Conservation (phyloP, 2,888 invertebrate genomes). For the Dendrolimus pini region DNA sequence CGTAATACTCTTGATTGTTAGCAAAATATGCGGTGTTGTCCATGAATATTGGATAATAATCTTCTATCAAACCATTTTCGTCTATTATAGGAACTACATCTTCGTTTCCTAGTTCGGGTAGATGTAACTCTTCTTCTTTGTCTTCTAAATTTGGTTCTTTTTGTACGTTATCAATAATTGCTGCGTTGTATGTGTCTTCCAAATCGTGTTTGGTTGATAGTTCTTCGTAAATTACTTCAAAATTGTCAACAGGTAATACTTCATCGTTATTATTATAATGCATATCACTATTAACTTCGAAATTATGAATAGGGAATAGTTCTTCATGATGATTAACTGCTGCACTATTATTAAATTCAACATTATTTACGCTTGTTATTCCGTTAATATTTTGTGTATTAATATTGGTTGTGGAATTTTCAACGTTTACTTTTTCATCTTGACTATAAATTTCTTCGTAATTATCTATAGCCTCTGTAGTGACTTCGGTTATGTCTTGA, state of each 20-base stretch:
- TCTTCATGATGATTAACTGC: no score
- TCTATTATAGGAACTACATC: constrained; percentile 22
- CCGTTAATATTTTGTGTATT: no score
- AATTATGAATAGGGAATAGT: no score
- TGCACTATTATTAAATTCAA: no score
- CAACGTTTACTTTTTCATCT: not conserved
- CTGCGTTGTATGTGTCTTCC: no score
- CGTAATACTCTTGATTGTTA: constrained; percentile 31
- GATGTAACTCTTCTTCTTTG: constrained; percentile 9
- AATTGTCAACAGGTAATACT: no score
- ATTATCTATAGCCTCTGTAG: constrained; percentile 1
- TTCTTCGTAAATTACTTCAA: no score
- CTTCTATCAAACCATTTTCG: constrained; percentile 34
- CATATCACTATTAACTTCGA: no score
- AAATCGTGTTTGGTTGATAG: no score
- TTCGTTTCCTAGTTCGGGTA: constrained; percentile 25
- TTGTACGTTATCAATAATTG: not conserved
- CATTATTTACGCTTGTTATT: no score
- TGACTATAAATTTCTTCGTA: not conserved
- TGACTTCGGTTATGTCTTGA: not conserved
- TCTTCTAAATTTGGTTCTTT: constrained; percentile 6
- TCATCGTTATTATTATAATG: no score
- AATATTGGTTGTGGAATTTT: no score
- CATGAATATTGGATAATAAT: constrained; percentile 56
- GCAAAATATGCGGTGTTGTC: constrained; percentile 31